phyloP scores from a whole-genome alignment of 2,113 vertebrate species.

The Monarcha castaneiventris region DNA sequence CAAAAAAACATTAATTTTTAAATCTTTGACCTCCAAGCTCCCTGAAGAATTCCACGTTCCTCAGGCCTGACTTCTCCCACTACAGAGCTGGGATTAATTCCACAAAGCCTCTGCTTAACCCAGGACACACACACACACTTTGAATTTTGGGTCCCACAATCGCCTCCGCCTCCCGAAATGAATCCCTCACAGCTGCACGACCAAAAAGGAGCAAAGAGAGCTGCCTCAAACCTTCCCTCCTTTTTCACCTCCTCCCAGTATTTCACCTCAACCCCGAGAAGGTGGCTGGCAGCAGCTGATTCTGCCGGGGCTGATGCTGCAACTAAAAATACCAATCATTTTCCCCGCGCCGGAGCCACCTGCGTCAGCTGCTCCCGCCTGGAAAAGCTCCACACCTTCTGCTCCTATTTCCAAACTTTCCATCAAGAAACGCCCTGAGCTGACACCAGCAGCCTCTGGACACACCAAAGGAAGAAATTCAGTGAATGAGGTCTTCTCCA shows the following conservation, averaged over 20 bases:
- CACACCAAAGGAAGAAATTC: neutral
- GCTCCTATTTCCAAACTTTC: neutral
- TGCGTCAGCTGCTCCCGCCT: neutral
- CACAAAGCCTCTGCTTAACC: neutral
- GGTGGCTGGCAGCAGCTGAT: neutral
- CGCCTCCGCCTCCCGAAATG: neutral
- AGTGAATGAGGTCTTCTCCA: neutral
- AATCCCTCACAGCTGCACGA: accelerated
- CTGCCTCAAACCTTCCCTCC: neutral
- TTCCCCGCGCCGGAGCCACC: neutral
- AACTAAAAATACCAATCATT: accelerated
- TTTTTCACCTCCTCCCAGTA: accelerated
- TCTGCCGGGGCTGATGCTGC: neutral
- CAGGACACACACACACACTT: neutral
- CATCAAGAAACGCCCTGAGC: accelerated
- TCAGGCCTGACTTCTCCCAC: neutral
- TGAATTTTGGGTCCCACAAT: neutral
- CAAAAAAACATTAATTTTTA: neutral
- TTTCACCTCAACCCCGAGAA: accelerated
- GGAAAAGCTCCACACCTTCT: accelerated
- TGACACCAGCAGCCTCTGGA: too few species aligned
- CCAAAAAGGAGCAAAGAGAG: neutral
- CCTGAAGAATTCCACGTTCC: neutral
- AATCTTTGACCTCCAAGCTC: neutral
- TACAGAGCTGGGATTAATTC: neutral